These are phyloP conservation scores for Xylophagus ater DNA, from an alignment of 2,888 invertebrate genomes.

Conservation along the genomic window DNA sequence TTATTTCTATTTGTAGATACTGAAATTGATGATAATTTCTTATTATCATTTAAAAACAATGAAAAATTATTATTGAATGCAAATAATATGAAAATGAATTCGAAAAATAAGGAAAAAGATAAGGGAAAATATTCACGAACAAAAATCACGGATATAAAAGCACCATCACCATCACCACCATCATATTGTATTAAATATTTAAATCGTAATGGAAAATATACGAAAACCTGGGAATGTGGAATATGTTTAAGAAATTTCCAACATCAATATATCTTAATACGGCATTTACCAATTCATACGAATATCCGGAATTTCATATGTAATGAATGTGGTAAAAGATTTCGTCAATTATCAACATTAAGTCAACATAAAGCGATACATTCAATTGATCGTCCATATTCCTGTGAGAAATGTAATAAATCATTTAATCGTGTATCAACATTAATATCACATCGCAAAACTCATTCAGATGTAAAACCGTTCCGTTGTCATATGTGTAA, in stretches of 20 bases:
- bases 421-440: slow-evolving; percentile 70
- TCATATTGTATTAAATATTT: slow-evolving; percentile 56
- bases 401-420: slow-evolving; percentile 64
- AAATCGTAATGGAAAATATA: slow-evolving; percentile 53
- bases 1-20: background rate
- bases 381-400: slow-evolving; percentile 60
- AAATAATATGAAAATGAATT: background rate
- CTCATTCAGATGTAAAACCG: slow-evolving; percentile 61
- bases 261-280: slow-evolving; percentile 64
- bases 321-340: slow-evolving; percentile 60
- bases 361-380: slow-evolving; percentile 70
- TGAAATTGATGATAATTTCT: slow-evolving; percentile 1
- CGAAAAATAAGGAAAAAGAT: background rate
- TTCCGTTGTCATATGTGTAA: slow-evolving; percentile 63
- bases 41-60: background rate
- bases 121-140: too few relatives aligned
- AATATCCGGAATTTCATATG: slow-evolving; percentile 68
- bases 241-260: slow-evolving; percentile 63
- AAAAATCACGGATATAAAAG: too few relatives aligned
- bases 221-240: slow-evolving; percentile 64
- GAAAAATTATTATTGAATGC: background rate
- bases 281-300: slow-evolving; percentile 65
- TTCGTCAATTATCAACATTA: slow-evolving; percentile 61
- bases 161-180: too few relatives aligned
- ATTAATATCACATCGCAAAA: slow-evolving; percentile 68